These are phyloP conservation scores for Anguilla megastoma DNA, from an alignment of 2,797 vertebrate genomes.

Conservation along the genomic window DNA sequence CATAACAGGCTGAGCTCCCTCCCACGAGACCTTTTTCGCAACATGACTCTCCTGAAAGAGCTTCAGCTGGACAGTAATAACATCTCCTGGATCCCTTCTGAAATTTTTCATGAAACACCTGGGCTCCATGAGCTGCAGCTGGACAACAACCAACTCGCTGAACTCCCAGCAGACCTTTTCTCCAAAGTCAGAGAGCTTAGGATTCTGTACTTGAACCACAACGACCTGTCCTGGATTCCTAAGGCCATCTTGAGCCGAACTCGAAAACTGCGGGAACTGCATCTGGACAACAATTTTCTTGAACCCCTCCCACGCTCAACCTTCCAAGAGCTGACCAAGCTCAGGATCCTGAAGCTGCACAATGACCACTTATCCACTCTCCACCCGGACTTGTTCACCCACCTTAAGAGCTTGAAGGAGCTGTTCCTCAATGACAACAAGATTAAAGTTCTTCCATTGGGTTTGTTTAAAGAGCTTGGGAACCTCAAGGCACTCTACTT, in stretches of 20 bases:
- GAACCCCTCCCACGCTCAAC: constrained; percentile 38
- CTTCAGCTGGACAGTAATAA: constrained; percentile 64
- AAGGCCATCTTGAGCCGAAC: constrained; percentile 48
- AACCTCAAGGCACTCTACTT: constrained; percentile 55
- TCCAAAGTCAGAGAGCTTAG: constrained; percentile 51
- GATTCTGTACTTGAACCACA: constrained; percentile 58
- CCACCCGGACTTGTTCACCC: constrained; percentile 48
- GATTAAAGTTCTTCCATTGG: constrained; percentile 44
- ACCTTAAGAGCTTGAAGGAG: constrained; percentile 49
- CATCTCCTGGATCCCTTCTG: constrained; percentile 46
- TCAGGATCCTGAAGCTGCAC: constrained; percentile 53
- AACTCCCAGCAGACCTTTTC: constrained; percentile 52
- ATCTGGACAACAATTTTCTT: constrained; percentile 60
- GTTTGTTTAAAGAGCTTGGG: constrained; percentile 47
- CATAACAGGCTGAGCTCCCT: constrained; percentile 58
- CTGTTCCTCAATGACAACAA: constrained; percentile 59
- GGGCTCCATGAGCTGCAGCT: constrained; percentile 60
- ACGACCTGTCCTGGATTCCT: constrained; percentile 51
- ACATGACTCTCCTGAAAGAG: constrained; percentile 53
- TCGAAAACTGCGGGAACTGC: constrained; percentile 54
- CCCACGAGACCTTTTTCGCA: constrained; percentile 48
- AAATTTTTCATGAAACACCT: constrained; percentile 51
- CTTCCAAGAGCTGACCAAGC: constrained; percentile 50
- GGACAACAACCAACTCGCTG: constrained; percentile 56
- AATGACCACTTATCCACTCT: constrained; percentile 53